phyloP scores from a whole-genome alignment of 2,888 invertebrate species.

The Temnothorax ravouxi region DNA sequence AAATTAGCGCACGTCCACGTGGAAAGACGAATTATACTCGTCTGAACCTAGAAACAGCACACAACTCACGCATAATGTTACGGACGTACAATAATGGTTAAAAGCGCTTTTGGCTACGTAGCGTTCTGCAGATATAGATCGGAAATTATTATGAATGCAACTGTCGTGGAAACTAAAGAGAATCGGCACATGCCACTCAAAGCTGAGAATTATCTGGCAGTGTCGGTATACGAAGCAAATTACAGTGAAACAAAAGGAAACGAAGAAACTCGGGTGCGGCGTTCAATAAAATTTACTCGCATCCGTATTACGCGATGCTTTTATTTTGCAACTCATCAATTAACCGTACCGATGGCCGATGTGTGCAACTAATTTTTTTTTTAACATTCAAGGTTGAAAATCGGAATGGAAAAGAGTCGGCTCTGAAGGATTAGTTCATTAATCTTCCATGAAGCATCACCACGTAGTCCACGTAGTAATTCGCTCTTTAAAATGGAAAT shows the following conservation, averaged over 20 bases:
- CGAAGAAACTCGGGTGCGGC: background rate
- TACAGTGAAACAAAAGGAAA: background rate
- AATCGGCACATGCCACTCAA: slow-evolving; percentile 36
- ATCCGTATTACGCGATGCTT: background rate
- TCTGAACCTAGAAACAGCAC: slow-evolving; percentile 23
- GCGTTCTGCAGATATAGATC: background rate
- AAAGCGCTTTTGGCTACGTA: slow-evolving; percentile 46
- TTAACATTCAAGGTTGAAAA: slow-evolving; percentile 67
- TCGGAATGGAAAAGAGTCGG: slow-evolving; percentile 61
- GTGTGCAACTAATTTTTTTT: slow-evolving; percentile 21
- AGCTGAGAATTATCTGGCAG: slow-evolving; percentile 8
- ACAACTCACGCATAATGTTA: slow-evolving; percentile 28
- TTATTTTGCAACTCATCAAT: slow-evolving; percentile 24
- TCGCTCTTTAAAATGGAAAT: slow-evolving; percentile 78
- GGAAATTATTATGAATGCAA: slow-evolving; percentile 36
- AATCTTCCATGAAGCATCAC: slow-evolving; percentile 77
- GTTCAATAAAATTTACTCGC: slow-evolving; percentile 21
- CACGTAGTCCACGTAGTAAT: slow-evolving; percentile 70
- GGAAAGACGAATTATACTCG: slow-evolving; percentile 47
- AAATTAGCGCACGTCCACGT: slow-evolving; percentile 43
- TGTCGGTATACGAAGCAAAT: background rate
- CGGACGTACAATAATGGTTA: slow-evolving; percentile 26
- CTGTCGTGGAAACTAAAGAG: background rate
- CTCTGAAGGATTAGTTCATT: slow-evolving; percentile 75
- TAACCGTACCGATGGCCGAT: slow-evolving; percentile 5